Percentiles rank a stretch among this genome's conserved stretches.
phyloP scores from a whole-genome alignment of 1,140 invertebrate species.

The Aphaenogaster ashmeadi region DNA sequence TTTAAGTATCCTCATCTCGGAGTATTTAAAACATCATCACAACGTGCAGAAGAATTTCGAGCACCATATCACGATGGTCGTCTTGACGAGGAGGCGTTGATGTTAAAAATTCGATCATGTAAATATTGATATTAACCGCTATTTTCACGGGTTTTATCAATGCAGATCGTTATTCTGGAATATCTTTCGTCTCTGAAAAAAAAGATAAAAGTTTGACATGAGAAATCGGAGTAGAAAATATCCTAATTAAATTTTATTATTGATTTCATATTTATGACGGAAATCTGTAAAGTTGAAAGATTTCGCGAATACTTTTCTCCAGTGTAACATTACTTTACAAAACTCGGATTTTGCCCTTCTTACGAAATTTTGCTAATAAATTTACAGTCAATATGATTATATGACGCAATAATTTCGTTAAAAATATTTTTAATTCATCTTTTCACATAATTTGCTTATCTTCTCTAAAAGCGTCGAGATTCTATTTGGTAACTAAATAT shows the following conservation, averaged over 20 bases:
- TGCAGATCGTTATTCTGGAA: not conserved
- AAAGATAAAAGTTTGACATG: not conserved
- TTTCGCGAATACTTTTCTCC: not conserved
- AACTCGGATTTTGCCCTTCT: not conserved
- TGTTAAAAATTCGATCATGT: slow-evolving; percentile 9
- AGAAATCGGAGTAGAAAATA: not conserved
- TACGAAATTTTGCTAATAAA: not conserved
- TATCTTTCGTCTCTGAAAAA: not conserved
- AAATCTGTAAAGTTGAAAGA: not conserved
- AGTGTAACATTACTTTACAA: not conserved
- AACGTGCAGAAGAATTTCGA: not conserved
- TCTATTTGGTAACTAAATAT: not conserved
- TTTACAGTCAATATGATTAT: not conserved
- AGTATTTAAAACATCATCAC: slow-evolving; percentile 6
- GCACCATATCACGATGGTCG: not conserved
- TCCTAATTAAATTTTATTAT: not conserved
- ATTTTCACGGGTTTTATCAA: not conserved
- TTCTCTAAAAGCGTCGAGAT: not conserved
- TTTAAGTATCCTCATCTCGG: not conserved
- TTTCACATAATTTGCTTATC: not conserved
- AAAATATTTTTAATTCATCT: not conserved
- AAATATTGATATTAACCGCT: slow-evolving; percentile 6
- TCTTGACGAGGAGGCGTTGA: not conserved
- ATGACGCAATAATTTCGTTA: not conserved
- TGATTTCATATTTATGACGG: not conserved